Base-by-base conservation (phyloP, 1,140 invertebrate genomes). In the Tetraneura akinire region DNA sequence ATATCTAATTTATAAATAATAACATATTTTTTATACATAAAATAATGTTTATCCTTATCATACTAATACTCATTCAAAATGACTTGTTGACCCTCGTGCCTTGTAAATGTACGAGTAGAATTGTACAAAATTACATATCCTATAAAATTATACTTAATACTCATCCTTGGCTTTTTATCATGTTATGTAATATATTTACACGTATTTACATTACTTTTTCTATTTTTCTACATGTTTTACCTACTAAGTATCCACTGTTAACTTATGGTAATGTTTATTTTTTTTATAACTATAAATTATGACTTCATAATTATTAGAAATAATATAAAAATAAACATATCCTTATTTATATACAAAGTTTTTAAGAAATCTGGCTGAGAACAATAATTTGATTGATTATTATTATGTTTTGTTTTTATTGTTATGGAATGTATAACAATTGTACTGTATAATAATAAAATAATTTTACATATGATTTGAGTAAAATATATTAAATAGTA, bases 111-210 rank as follows among this genome's bases (percentile, higher is more conserved):
- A 68, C 5, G 45, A 45, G 1, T 16, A 14, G 64, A 68, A 47
- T 23, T 23, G 45, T 68, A 68, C 13, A 45, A 42, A 68, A 47
- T 16, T 47, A 68, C 21, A 68, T 47, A 47, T 66, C 21, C 21
- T 16, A 32, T 29, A 8, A 4, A 42, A 13, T 68, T 42, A 49
- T 4, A 37, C 8, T 4, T 37, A 4, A 37, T 37, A 8, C 11
- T 1, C 10, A 37, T 55, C 53, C 73, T 76, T 76, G 73, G 45
- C n/a, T 73, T 73, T 29, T 74, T 9, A 74, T 74, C 29, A n/a
- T 32, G 42, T 74, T 57, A 18, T 5, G 16, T 53, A 55, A 55
- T 23, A n/a, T n/a, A n/a, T n/a, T n/a, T n/a, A n/a, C n/a, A n/a
- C n/a, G n/a, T n/a, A 55, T 49, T 71, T 49, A 26, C 16, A 13